Conservation (phyloP, 2,113 vertebrate species). For the Oriolus oriolus region DNA sequence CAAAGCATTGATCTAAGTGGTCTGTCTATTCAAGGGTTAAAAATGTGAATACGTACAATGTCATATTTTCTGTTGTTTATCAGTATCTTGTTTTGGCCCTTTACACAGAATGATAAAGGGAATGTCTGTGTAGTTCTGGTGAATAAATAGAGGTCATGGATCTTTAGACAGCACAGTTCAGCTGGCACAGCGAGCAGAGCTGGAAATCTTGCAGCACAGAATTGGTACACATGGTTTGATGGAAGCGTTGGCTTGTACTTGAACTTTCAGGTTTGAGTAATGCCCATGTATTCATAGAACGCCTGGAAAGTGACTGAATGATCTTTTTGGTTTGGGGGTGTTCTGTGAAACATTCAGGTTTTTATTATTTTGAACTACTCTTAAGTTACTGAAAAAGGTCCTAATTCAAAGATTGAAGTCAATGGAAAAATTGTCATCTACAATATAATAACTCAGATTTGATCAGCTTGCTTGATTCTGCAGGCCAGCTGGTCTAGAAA, state of each 20-base stretch:
- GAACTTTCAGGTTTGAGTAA: not conserved
- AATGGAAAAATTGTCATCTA: not conserved
- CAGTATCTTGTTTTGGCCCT: not conserved
- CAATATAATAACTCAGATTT: not conserved
- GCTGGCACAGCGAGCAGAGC: not conserved
- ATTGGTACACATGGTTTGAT: not conserved
- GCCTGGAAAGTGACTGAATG: not conserved
- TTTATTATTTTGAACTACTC: not conserved
- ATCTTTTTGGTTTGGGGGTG: not conserved
- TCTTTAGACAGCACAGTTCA: not conserved
- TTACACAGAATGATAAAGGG: not conserved
- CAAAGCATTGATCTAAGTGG: not conserved
- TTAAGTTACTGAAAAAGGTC: not conserved
- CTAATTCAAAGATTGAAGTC: not conserved
- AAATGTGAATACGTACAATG: rapidly evolving
- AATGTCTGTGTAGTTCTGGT: not conserved
- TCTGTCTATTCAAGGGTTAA: not conserved
- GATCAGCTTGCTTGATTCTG: not conserved
- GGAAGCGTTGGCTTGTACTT: not conserved
- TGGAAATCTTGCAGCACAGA: not conserved
- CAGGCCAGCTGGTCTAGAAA: not conserved
- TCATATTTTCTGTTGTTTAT: not conserved
- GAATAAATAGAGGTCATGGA: not conserved
- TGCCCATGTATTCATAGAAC: not conserved
- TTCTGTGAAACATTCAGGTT: not conserved